Conservation (phyloP, 2,888 invertebrate genomes). For the Phoenoteleia sp. region DNA sequence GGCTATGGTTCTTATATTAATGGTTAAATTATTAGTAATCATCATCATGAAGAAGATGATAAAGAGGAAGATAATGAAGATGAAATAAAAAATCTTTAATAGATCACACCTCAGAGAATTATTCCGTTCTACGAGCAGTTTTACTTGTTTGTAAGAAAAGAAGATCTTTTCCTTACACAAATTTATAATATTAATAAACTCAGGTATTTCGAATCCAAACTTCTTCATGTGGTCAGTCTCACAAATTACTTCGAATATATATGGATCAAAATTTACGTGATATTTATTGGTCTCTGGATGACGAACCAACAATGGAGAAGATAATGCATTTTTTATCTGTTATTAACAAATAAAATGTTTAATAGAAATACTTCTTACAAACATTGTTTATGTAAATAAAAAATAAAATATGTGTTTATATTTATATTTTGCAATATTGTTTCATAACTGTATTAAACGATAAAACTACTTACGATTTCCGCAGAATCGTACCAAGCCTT, state of each 20-base stretch:
- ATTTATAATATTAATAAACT: conserved; percentile 91
- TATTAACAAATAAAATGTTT: too few relatives aligned
- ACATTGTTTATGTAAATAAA: too few relatives aligned
- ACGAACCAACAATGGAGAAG: conserved; percentile 91
- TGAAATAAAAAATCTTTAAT: background rate
- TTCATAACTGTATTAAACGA: too few relatives aligned
- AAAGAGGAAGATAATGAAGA: too few relatives aligned
- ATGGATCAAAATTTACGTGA: conserved; percentile 91
- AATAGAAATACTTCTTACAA: too few relatives aligned
- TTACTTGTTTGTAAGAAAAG: conserved; percentile 89
- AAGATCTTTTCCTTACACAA: conserved; percentile 91
- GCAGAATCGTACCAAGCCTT: conserved; percentile 93
- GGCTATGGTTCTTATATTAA: too few relatives aligned
- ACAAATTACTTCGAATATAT: conserved; percentile 91
- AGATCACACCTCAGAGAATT: conserved; percentile 85
- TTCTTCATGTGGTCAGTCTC: conserved; percentile 95
- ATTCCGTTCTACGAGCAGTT: conserved; percentile 89
- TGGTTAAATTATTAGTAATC: too few relatives aligned
- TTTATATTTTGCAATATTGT: background rate
- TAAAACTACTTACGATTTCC: conserved; percentile 90
- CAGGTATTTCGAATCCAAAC: conserved; percentile 92
- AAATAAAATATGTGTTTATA: too few relatives aligned
- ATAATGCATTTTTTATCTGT: conserved; percentile 90
- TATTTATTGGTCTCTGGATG: conserved; percentile 90
- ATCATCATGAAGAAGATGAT: too few relatives aligned